phyloP scores from a whole-genome alignment of 1,140 invertebrate species.

The Drosophila orosa region DNA sequence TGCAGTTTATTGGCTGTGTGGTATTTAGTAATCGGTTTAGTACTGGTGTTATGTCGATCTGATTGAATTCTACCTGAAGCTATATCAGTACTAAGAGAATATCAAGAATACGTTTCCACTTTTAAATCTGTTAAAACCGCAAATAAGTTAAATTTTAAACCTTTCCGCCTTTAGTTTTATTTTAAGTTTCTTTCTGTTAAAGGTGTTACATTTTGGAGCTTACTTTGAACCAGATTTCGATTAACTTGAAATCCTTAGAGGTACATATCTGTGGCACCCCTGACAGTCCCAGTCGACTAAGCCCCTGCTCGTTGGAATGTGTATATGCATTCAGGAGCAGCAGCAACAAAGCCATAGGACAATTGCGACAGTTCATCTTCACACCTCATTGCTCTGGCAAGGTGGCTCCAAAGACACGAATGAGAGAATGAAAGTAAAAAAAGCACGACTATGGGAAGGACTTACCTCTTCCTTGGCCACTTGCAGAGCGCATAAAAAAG shows the following conservation, averaged over 20 bases:
- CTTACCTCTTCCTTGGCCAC: constrained; percentile 55
- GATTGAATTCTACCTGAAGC: not conserved
- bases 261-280: not conserved
- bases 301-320: constrained; percentile 21
- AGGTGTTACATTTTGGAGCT: not conserved
- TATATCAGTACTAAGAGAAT: not conserved
- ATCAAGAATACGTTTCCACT: not conserved
- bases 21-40: not conserved
- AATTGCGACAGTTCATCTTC: constrained; percentile 81
- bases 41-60: not conserved
- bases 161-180: not conserved
- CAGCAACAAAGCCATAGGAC: constrained; percentile 69
- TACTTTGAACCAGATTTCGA: not conserved
- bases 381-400: constrained; percentile 75
- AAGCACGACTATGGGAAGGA: constrained; percentile 23
- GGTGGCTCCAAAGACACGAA: constrained; percentile 57
- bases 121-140: not conserved
- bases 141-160: not conserved
- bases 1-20: not conserved
- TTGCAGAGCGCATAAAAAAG: constrained; percentile 44
- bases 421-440: constrained; percentile 27
- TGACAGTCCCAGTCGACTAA: not conserved
- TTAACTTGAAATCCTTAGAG: not conserved
- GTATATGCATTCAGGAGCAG: constrained; percentile 42
- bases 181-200: too few relatives aligned